Evolutionary conservation across 1,140 invertebrate genomes (phyloP).

Genomic region (Cotesia chilonis): DNA sequence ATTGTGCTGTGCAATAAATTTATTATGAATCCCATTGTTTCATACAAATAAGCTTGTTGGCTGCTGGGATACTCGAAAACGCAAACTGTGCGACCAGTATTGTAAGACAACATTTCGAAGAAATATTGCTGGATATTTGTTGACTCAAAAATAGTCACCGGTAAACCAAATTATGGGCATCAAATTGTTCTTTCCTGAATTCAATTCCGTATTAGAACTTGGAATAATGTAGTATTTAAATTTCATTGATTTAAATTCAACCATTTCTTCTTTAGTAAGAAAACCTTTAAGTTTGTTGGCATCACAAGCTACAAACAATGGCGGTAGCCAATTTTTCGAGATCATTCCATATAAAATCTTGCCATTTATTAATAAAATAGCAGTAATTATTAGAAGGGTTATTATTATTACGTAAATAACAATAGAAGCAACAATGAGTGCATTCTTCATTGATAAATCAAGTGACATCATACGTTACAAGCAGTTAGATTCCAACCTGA

Average conservation of each 20-base stretch:
- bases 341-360: background rate
- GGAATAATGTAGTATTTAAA: no score
- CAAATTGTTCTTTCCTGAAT: no score
- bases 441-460: background rate
- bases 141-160: background rate
- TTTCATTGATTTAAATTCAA: no score
- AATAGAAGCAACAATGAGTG: background rate
- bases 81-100: background rate
- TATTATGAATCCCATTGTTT: background rate
- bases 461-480: background rate
- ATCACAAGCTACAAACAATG: background rate
- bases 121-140: conserved; percentile 1
- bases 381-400: conserved; percentile 1
- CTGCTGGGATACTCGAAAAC: background rate
- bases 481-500: background rate
- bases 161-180: background rate
- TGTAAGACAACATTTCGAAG: background rate
- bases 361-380: background rate
- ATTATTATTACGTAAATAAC: background rate
- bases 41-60: background rate
- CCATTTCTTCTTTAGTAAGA: background rate
- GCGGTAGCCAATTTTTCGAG: background rate
- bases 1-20: background rate
- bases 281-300: background rate
- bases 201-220: no score